Percentiles rank a stretch among this genome's conserved stretches.
Evolutionary conservation across 1,140 invertebrate genomes (phyloP).

Genomic region (Chironomus striatipennis): DNA sequence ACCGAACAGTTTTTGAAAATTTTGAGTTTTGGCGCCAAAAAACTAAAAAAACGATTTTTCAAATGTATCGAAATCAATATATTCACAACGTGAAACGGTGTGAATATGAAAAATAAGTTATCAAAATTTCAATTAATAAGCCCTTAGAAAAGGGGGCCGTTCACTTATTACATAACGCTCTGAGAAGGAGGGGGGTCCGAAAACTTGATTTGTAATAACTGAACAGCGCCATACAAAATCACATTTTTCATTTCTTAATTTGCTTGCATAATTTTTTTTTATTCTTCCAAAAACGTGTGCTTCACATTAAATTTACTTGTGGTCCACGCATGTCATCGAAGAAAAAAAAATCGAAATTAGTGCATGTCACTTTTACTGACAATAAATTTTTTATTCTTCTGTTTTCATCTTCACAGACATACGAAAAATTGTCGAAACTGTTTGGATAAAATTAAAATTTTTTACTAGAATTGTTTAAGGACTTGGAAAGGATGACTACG

Average conservation of each 20-base stretch:
- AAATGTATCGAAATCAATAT: no score
- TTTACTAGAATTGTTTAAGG: neutral
- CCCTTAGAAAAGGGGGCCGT: no score
- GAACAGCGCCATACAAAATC: neutral
- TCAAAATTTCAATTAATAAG: no score
- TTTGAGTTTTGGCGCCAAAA: no score
- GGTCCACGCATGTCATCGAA: neutral
- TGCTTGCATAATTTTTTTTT: neutral
- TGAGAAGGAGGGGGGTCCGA: no score
- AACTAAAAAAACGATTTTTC: no score
- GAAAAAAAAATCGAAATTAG: neutral
- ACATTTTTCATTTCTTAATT: neutral
- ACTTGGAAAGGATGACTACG: neutral
- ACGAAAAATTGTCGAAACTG: neutral
- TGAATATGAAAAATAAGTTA: no score
- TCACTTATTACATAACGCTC: no score
- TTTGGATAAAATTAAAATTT: neutral
- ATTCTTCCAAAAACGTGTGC: neutral
- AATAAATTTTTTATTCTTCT: neutral
- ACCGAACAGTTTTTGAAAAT: no score
- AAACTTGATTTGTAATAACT: no score
- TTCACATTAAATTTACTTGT: neutral
- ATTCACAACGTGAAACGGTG: no score
- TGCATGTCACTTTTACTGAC: conserved; percentile 1
- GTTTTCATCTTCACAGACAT: neutral